phyloP scores from a whole-genome alignment of 2,113 vertebrate species.

The Climacteris rufus region DNA sequence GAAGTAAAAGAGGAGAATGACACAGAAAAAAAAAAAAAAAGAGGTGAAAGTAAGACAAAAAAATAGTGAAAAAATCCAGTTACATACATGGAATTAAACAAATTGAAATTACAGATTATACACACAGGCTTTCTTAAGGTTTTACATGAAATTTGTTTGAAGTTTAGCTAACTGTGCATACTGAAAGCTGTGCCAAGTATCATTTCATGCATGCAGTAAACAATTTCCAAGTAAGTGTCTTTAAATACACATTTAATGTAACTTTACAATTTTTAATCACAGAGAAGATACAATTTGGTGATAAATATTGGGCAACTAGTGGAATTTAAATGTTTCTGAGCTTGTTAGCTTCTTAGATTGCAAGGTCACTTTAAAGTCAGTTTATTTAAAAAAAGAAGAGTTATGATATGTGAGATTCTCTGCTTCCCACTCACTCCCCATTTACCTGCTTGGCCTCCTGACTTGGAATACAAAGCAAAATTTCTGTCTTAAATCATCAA shows the following conservation, averaged over 20 bases:
- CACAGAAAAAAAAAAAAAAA: slow-evolving; percentile 50
- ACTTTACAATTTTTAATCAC: background rate
- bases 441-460: background rate
- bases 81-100: background rate
- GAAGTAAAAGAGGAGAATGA: slow-evolving; percentile 61
- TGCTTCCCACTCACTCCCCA: background rate
- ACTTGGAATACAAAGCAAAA: background rate
- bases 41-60: slow-evolving; percentile 67
- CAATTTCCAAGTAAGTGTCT: background rate
- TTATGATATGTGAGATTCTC: background rate
- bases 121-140: background rate
- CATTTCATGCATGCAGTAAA: slow-evolving; percentile 35
- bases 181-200: background rate
- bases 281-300: background rate
- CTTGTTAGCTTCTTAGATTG: background rate
- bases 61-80: slow-evolving; percentile 49
- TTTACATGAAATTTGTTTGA: background rate
- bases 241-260: background rate
- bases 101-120: background rate
- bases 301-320: background rate
- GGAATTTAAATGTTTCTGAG: background rate
- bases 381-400: background rate
- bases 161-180: background rate
- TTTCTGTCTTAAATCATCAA: background rate
- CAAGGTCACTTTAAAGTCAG: background rate